phyloP scores from a whole-genome alignment of 1,140 invertebrate species.

The Drosophila seguyi region DNA sequence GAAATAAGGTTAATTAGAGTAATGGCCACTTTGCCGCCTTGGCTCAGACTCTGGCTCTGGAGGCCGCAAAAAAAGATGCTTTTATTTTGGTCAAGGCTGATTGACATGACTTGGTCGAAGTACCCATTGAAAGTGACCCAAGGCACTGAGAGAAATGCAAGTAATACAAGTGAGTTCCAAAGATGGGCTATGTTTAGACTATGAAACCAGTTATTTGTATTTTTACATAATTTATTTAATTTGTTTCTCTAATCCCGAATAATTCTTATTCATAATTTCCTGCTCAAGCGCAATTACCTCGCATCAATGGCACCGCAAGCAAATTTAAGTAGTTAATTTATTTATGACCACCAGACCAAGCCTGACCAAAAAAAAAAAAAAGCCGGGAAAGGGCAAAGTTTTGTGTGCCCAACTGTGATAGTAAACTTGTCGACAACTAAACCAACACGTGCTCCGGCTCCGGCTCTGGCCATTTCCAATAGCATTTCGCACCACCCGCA shows the following conservation, averaged over 20 bases:
- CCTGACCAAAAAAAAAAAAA: conserved; percentile 5
- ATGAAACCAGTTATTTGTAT: too few species aligned
- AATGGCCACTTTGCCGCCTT: conserved; percentile 70
- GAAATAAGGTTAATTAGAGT: conserved; percentile 84
- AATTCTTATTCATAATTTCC: background rate
- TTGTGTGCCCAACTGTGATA: conserved; percentile 54
- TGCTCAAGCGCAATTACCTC: conserved; percentile 1
- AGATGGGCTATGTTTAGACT: background rate
- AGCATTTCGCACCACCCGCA: conserved; percentile 10
- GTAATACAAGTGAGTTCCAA: background rate
- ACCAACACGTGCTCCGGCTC: conserved; percentile 43
- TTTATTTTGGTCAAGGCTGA: conserved; percentile 72
- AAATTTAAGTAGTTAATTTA: conserved; percentile 60
- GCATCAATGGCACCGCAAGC: conserved; percentile 24
- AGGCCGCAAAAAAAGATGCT: conserved; percentile 39
- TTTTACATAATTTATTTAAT: background rate
- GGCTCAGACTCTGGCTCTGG: conserved; percentile 1
- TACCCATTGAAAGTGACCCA: conserved; percentile 20
- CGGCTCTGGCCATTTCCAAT: conserved; percentile 39
- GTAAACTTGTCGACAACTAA: conserved; percentile 56
- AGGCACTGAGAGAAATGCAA: conserved; percentile 3
- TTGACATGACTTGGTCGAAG: conserved; percentile 25
- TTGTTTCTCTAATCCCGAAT: background rate
- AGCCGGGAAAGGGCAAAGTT: conserved; percentile 39
- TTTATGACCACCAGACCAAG: conserved; percentile 45